phyloP scores from a whole-genome alignment of 2,888 invertebrate species.

The Gastrophysa polygoni region DNA sequence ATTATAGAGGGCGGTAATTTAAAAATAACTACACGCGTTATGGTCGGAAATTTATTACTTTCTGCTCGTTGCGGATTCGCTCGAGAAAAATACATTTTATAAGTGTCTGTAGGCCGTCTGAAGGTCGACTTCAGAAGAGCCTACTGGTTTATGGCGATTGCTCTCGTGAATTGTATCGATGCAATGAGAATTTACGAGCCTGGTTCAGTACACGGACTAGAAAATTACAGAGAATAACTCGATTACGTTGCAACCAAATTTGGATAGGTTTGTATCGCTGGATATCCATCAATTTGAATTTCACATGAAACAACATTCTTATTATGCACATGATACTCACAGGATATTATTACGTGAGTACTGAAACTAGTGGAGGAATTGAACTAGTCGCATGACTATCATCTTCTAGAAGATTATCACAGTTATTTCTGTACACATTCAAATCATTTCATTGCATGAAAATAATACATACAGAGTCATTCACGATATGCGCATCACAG shows the following conservation, averaged over 20 bases:
- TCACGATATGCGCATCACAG: no score
- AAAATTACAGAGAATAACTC: neutral
- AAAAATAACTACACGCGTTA: slow-evolving; percentile 15
- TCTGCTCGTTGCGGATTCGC: neutral
- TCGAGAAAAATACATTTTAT: neutral
- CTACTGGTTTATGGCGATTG: neutral
- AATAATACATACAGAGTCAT: no score
- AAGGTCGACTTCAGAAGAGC: neutral
- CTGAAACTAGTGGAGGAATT: no score
- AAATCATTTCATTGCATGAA: no score
- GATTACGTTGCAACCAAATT: neutral
- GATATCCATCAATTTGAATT: no score
- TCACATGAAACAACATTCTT: no score
- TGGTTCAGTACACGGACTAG: neutral
- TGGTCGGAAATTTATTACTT: neutral
- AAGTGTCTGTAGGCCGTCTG: neutral
- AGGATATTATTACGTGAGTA: no score
- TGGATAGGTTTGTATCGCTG: neutral
- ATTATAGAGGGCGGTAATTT: slow-evolving; percentile 27
- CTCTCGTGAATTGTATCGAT: neutral
- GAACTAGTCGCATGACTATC: no score
- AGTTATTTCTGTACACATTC: no score
- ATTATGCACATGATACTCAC: no score
- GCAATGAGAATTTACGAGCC: neutral
- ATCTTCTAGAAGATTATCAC: no score